Percentiles rank a stretch among this genome's conserved stretches.
Evolutionary conservation across 2,797 vertebrate genomes (phyloP).

Genomic region (Sebastiscus tertius): DNA sequence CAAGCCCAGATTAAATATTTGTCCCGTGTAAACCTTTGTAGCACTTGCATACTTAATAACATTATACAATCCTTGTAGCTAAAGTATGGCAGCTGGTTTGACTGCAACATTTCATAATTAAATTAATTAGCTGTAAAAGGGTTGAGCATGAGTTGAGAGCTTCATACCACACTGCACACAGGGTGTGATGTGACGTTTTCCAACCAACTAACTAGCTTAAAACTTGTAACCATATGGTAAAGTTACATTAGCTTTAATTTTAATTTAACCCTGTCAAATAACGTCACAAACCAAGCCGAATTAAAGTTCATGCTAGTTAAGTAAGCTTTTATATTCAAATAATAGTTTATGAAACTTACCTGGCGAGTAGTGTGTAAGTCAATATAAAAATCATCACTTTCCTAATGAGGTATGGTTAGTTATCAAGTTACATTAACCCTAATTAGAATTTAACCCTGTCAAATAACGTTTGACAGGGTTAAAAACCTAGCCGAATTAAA

Average conservation of each 20-base stretch:
- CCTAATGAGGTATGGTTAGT: too few relatives aligned
- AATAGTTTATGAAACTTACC: too few relatives aligned
- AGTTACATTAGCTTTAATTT: slow-evolving; percentile 5
- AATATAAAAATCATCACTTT: too few relatives aligned
- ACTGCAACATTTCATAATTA: not conserved
- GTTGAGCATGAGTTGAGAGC: not conserved
- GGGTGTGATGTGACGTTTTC: slow-evolving; percentile 14
- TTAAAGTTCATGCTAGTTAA: not conserved
- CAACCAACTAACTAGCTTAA: not conserved
- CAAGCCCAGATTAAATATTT: not conserved
- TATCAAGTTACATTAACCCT: too few relatives aligned
- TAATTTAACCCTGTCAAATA: not conserved
- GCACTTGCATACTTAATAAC: not conserved
- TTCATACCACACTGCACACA: not conserved
- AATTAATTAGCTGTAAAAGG: slow-evolving; percentile 1
- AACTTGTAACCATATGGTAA: slow-evolving; percentile 49
- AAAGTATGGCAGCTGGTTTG: not conserved
- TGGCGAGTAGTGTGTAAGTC: too few relatives aligned
- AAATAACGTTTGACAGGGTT: not conserved
- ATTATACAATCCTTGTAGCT: not conserved
- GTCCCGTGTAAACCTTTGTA: not conserved
- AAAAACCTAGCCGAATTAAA: not conserved
- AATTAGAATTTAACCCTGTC: not conserved
- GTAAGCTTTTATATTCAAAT: not conserved
- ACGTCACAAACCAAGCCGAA: too few relatives aligned